Percentiles rank a stretch among this genome's conserved stretches.
These are phyloP conservation scores for Drosophila vallismaia DNA, from an alignment of 2,888 invertebrate species.

Conservation along the genomic window DNA sequence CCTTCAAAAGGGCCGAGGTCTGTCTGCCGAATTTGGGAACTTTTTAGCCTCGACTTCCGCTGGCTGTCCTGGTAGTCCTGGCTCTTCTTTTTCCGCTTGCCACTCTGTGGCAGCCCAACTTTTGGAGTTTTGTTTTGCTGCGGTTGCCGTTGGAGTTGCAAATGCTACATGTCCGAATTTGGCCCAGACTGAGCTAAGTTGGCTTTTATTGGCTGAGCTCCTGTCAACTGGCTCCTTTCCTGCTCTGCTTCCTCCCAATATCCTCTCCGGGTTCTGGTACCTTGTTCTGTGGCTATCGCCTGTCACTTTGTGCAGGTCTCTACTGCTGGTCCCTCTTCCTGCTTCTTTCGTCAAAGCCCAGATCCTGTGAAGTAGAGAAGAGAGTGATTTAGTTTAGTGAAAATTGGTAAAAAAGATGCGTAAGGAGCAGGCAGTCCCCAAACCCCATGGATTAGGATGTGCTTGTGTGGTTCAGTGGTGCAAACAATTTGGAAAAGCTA, in stretches of 20 bases:
- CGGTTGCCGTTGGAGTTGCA: slow-evolving; percentile 47
- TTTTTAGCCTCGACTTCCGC: slow-evolving; percentile 52
- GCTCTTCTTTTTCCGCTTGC: slow-evolving; percentile 17
- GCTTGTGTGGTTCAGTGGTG: slow-evolving; percentile 42
- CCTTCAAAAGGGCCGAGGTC: slow-evolving; percentile 28
- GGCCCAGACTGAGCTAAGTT: slow-evolving; percentile 49
- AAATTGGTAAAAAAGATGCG: slow-evolving; percentile 35
- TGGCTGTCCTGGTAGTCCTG: slow-evolving; percentile 13
- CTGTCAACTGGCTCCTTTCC: slow-evolving; percentile 18
- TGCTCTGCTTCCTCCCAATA: slow-evolving; percentile 5
- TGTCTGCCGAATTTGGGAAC: slow-evolving; percentile 66
- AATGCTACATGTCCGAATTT: slow-evolving; percentile 53
- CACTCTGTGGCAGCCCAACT: slow-evolving; percentile 44
- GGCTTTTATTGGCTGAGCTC: slow-evolving; percentile 61
- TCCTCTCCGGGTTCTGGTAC: background rate
- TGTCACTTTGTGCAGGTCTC: slow-evolving; percentile 41
- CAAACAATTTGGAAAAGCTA: slow-evolving; percentile 61
- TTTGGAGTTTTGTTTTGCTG: slow-evolving; percentile 66
- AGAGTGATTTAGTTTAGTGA: slow-evolving; percentile 73
- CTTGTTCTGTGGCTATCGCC: slow-evolving; percentile 21
- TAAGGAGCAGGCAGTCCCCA: background rate
- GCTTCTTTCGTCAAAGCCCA: slow-evolving; percentile 18
- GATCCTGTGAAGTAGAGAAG: slow-evolving; percentile 73
- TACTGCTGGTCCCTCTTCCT: slow-evolving; percentile 7
- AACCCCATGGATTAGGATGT: slow-evolving; percentile 2